Conservation (phyloP, 2,797 vertebrate genomes). For the Sibirionetta formosa region DNA sequence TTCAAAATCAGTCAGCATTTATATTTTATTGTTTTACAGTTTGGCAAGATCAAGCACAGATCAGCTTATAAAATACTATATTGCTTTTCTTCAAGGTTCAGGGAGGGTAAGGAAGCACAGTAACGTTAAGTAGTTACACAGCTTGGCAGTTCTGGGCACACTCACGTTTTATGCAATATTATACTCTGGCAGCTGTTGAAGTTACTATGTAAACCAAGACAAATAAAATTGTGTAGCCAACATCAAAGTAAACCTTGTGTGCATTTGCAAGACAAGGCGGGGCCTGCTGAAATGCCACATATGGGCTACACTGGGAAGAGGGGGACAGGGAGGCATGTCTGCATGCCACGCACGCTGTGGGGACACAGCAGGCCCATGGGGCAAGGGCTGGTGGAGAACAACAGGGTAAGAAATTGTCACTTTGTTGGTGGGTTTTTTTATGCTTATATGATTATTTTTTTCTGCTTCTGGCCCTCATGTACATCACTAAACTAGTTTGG, state of each 20-base stretch:
- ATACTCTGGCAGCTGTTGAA: neutral
- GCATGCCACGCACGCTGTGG: neutral
- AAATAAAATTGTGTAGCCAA: neutral
- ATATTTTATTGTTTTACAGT: slow-evolving; percentile 48
- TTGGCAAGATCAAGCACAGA: slow-evolving; percentile 34
- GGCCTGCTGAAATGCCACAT: neutral
- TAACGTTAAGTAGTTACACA: neutral
- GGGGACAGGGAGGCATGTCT: rapidly evolving
- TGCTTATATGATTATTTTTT: neutral
- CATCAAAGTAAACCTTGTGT: neutral
- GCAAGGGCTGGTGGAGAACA: neutral
- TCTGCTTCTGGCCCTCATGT: neutral
- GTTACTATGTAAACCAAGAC: neutral
- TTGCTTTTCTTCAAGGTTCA: slow-evolving; percentile 21
- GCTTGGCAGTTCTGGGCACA: slow-evolving; percentile 1
- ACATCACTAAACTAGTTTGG: neutral
- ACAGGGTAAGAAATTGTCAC: neutral
- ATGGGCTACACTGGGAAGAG: neutral
- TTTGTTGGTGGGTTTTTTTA: neutral
- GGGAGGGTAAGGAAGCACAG: neutral
- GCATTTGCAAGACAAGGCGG: neutral
- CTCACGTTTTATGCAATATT: neutral
- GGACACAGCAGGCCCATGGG: neutral
- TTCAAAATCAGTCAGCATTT: slow-evolving; percentile 36
- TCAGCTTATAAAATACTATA: slow-evolving; percentile 28